Base-by-base conservation (phyloP, 1,140 invertebrate genomes). In the Cataglyphis hispanica region DNA sequence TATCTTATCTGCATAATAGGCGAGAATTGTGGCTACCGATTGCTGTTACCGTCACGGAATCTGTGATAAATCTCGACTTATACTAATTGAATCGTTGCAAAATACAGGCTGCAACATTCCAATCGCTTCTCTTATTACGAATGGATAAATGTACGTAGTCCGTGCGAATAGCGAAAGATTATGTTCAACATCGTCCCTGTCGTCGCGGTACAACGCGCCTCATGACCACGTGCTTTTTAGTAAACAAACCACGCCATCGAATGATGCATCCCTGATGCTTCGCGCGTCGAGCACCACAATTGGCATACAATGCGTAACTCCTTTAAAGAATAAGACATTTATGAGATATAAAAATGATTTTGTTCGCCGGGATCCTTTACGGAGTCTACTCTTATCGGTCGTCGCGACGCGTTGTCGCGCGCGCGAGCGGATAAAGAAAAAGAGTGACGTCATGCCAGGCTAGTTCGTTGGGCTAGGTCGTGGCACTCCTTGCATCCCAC, bases 391-490 rank as follows among this genome's bases (percentile, higher is more conserved):
- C 91, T 90, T 89, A 80, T 86, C 86, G 84, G 76, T 87, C 85
- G 89, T 91, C 63, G 56, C 91, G 92, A 93, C 91, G 78, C 78
- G 78, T 72, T 53, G 67, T 27, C 53, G 70, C 34, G 46, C 50
- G 50, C 27, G 70, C 70, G 70, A 50, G 69, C 46, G 78, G 70
- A 66, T 63, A 85, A 89, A 87, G 87, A 80, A 89, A 86, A 69
- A 77, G 70, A 60, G 76, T 93, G 92, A 93, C 91, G 91, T 93
- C 92, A 93, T 64, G 72, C 69, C 64, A 78, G 75, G 90, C 83
- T 72, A 83, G 91, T 91, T 89, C 87, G 92, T 92, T 93, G 92
- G 91, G 93, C 91, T 93, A 93, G 92, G 92, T 93, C 93, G 91
- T 87, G 91, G 87, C 86, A 84, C 85, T 86, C 85, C 86, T 64